Percentiles rank a stretch among this genome's conserved stretches.
Conservation (phyloP, 2,797 vertebrate species). For the Halcyon leucocephala region DNA sequence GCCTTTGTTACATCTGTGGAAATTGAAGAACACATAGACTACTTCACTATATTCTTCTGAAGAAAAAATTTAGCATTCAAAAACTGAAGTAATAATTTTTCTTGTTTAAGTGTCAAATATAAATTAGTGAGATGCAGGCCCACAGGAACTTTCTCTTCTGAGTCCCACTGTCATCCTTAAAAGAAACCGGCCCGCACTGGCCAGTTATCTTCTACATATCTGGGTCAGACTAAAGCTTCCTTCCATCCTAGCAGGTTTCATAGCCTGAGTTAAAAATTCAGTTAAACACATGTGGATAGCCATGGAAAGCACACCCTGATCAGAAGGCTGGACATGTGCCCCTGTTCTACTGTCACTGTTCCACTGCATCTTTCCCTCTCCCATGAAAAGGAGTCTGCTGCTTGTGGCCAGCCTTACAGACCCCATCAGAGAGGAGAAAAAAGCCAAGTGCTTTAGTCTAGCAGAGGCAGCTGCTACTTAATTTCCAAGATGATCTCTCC, state of each 20-base stretch:
- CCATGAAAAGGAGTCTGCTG: neutral
- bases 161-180: neutral
- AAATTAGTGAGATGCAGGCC: neutral
- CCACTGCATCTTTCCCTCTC: neutral
- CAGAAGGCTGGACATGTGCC: rapidly evolving
- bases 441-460: neutral
- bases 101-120: neutral
- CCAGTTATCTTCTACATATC: neutral
- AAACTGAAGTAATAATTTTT: neutral
- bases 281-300: rapidly evolving
- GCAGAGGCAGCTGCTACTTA: neutral
- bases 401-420: neutral
- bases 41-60: neutral
- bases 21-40: rapidly evolving
- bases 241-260: neutral
- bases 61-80: neutral
- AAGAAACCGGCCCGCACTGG: neutral
- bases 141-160: neutral
- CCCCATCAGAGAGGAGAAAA: neutral
- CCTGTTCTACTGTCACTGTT: rapidly evolving
- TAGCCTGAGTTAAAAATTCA: neutral
- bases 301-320: neutral
- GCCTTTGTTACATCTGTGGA: neutral
- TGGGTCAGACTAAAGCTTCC: too few relatives aligned
- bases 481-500: neutral